Conservation (phyloP, 2,888 invertebrate species). For the Melanchra persicariae region DNA sequence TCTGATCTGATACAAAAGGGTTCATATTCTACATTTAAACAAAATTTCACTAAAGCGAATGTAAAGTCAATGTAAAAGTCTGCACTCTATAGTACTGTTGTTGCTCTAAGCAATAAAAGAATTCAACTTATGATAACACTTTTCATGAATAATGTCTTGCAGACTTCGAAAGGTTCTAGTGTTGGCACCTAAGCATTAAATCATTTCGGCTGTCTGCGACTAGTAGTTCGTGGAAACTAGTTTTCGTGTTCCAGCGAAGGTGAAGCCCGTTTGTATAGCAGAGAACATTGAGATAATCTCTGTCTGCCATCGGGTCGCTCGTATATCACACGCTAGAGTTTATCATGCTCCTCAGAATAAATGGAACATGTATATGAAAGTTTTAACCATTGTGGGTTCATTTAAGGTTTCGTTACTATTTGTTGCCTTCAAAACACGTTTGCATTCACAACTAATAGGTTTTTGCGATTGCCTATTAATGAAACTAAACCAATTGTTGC, state of each 20-base stretch:
- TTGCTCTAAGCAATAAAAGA: constrained; percentile 66
- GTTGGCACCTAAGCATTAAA: constrained; percentile 66
- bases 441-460: constrained; percentile 35
- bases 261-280: constrained; percentile 65
- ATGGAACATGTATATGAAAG: constrained; percentile 34
- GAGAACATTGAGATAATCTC: constrained; percentile 67
- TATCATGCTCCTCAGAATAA: constrained; percentile 41
- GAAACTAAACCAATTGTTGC: constrained; percentile 69
- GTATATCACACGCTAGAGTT: constrained; percentile 59
- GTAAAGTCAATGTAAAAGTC: constrained; percentile 52
- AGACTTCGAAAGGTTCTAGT: constrained; percentile 62
- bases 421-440: constrained; percentile 31
- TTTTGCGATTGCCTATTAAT: constrained; percentile 47
- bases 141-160: constrained; percentile 67
- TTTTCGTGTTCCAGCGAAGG: constrained; percentile 67
- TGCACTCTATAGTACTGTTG: constrained; percentile 52
- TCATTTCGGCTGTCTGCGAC: constrained; percentile 67
- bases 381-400: constrained; percentile 24
- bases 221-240: constrained; percentile 64
- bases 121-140: constrained; percentile 69
- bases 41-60: constrained; percentile 38
- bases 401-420: constrained; percentile 21
- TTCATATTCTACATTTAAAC: background rate
- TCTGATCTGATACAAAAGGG: background rate
- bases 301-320: constrained; percentile 64